Base-by-base conservation (phyloP, 1,140 invertebrate genomes). In the Atta cephalotes region DNA sequence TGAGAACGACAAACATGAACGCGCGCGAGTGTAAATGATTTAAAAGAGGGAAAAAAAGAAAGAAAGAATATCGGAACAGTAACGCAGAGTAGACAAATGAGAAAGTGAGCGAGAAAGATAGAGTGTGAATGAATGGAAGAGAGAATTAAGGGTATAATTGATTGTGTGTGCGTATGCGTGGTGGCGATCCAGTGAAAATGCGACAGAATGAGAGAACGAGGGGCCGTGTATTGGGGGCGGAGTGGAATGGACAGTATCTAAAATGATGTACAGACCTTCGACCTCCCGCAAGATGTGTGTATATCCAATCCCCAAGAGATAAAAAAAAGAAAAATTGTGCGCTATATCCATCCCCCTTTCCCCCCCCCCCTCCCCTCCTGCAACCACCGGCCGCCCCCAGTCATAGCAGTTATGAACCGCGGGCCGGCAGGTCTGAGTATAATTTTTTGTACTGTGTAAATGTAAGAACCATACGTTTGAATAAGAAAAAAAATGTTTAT, bases 361-460 rank as follows among this genome's bases (percentile, higher is more conserved):
- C 85, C 63, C 63, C 89, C 90, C 71, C 35, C 12, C 53, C 12
- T 9, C 86, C 56, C 70, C 70, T 84, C 25, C 70, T 62, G 58
- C 70, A 84, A 89, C 79, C 90, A 92, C 87, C 92, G 90, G 92
- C 87, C 92, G 91, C 92, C 93, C 94, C 91, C 90, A 94, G 91
- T 94, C 93, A 93, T 90, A 93, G 92, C 92, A 93, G 91, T 95
- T 95, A 93, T 91, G 93, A 95, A 94, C 91, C 93, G 94, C 93
- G 89, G 91, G 92, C 90, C 92, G 93, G 94, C 92, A 94, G 92
- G 91, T 94, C 90, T 92, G 93, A 95, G 94, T 95, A 95, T 95
- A 96, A 95, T 95, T 96, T 96, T 96, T 95, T 95, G 95, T 96
- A 96, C 95, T 95, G 95, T 96, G 95, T 95, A 96, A 95, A 96